phyloP scores from a whole-genome alignment of 1,140 invertebrate species.

The Apis cerana region DNA sequence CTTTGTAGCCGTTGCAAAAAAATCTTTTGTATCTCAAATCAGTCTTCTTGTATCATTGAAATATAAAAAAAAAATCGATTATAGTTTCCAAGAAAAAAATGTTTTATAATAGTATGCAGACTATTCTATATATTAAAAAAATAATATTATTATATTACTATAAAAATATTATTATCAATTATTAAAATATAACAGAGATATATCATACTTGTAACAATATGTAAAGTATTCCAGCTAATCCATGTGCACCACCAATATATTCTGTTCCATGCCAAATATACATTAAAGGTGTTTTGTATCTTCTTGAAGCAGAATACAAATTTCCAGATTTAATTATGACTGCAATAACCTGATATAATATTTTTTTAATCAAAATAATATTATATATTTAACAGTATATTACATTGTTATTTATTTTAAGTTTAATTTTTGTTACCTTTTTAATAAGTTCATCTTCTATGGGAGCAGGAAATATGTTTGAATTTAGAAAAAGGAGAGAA shows the following conservation, averaged over 20 bases:
- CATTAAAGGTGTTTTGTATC: slow-evolving; percentile 85
- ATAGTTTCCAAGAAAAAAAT: no score
- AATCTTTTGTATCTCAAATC: no score
- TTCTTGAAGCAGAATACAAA: slow-evolving; percentile 80
- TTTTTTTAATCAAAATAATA: slow-evolving; percentile 4
- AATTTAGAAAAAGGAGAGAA: slow-evolving; percentile 87
- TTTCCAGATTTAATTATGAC: slow-evolving; percentile 86
- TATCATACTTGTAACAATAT: slow-evolving; percentile 87
- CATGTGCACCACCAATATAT: slow-evolving; percentile 95
- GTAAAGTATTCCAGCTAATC: slow-evolving; percentile 91
- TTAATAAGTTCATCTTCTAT: slow-evolving; percentile 80
- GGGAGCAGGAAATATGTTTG: slow-evolving; percentile 81
- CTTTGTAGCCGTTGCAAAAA: no score
- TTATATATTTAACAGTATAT: no score
- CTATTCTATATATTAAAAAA: no score
- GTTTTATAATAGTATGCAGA: no score
- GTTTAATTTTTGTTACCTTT: slow-evolving; percentile 69
- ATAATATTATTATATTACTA: no score
- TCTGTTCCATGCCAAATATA: slow-evolving; percentile 94
- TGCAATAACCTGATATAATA: slow-evolving; percentile 82
- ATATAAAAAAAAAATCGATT: no score
- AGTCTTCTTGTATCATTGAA: no score
- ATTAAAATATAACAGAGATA: no score
- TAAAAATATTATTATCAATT: no score
- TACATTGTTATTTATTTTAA: neutral